phyloP scores from a whole-genome alignment of 2,888 invertebrate genomes.

The Diadromus collaris region DNA sequence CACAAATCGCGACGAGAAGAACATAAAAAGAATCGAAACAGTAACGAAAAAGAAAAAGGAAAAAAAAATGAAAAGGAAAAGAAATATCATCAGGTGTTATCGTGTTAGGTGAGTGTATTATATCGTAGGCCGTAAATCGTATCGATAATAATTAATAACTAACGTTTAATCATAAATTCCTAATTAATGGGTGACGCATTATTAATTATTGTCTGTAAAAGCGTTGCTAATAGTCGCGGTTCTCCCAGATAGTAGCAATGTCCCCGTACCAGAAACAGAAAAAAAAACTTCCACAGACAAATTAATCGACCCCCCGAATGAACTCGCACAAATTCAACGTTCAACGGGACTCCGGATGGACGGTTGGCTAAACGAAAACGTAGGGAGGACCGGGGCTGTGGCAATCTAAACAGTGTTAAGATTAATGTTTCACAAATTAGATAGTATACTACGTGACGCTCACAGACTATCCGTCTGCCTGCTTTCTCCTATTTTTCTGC shows the following conservation, averaged over 20 bases:
- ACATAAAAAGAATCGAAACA: conserved; percentile 18
- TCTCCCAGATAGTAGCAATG: conserved; percentile 11
- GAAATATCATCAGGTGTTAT: conserved; percentile 73
- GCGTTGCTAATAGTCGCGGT: conserved; percentile 41
- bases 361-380: background rate
- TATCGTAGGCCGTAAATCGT: conserved; percentile 72
- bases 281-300: background rate
- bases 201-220: conserved; percentile 57
- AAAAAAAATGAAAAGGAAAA: conserved; percentile 59
- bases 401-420: conserved; percentile 58
- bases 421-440: conserved; percentile 62
- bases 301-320: background rate
- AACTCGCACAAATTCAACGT: conserved; percentile 10
- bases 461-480: conserved; percentile 28
- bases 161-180: conserved; percentile 70
- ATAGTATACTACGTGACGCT: conserved; percentile 53
- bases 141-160: conserved; percentile 76
- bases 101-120: conserved; percentile 77
- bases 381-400: conserved; percentile 46
- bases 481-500: conserved; percentile 34
- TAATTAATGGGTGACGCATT: conserved; percentile 54
- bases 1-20: conserved; percentile 33
- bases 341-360: background rate
- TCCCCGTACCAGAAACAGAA: background rate
- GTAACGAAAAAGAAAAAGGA: conserved; percentile 19